These are phyloP conservation scores for Hucho hucho DNA, from an alignment of 2,113 vertebrate species.

Conservation along the genomic window DNA sequence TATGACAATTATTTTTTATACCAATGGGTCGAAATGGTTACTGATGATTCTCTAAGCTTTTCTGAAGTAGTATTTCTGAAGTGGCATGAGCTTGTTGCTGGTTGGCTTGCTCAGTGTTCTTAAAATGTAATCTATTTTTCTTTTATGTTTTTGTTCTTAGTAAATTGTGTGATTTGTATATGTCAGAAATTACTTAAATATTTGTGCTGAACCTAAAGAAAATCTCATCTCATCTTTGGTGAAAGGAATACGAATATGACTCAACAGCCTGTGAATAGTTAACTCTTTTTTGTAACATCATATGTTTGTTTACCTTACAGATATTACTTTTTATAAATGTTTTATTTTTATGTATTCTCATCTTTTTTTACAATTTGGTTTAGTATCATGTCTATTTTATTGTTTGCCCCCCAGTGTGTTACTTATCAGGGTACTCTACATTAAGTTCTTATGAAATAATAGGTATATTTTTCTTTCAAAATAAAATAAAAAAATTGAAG, in stretches of 20 bases:
- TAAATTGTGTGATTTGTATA: not conserved
- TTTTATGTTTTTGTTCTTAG: not conserved
- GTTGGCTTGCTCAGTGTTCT: slow-evolving; percentile 60
- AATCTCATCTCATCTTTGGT: not conserved
- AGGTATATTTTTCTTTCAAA: slow-evolving; percentile 60
- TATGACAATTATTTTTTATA: slow-evolving; percentile 59
- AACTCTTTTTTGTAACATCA: not conserved
- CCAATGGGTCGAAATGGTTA: slow-evolving; percentile 17
- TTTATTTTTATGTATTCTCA: slow-evolving; percentile 33
- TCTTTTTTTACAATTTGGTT: slow-evolving; percentile 5
- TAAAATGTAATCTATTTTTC: slow-evolving; percentile 39
- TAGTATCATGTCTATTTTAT: slow-evolving; percentile 40
- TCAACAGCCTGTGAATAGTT: not conserved
- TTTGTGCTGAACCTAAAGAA: not conserved
- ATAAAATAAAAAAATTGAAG: slow-evolving; percentile 45
- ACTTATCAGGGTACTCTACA: slow-evolving; percentile 52
- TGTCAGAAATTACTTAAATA: not conserved
- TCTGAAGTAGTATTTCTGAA: slow-evolving; percentile 27
- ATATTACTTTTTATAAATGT: slow-evolving; percentile 32
- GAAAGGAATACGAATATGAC: not conserved
- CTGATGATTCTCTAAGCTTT: slow-evolving; percentile 26
- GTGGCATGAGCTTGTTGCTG: slow-evolving; percentile 66
- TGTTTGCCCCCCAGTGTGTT: slow-evolving; percentile 25
- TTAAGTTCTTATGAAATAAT: slow-evolving; percentile 59
- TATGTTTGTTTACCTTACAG: slow-evolving; percentile 13